Conservation (phyloP, 2,888 invertebrate species). For the Napeogenes inachia region DNA sequence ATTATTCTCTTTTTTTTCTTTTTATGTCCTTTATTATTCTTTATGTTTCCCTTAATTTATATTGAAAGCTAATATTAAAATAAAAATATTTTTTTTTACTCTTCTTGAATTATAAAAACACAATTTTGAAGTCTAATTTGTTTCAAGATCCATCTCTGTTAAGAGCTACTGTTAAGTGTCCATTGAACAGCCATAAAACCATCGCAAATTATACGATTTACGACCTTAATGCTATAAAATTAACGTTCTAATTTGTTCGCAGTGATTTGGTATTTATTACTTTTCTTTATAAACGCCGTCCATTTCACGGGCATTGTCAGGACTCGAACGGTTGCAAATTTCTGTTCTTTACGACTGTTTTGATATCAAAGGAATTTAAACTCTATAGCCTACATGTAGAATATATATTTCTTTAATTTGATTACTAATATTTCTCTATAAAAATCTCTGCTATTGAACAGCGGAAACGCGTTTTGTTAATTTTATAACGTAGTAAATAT, state of each 20-base stretch:
- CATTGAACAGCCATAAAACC: conserved; percentile 55
- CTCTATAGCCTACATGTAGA: background rate
- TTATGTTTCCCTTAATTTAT: too few relatives aligned
- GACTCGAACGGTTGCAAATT: conserved; percentile 61
- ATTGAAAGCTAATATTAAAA: too few relatives aligned
- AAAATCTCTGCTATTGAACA: too few relatives aligned
- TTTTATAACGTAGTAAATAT: too few relatives aligned
- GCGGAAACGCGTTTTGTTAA: too few relatives aligned
- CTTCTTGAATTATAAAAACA: too few relatives aligned
- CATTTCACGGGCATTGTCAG: conserved; percentile 70
- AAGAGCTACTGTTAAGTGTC: conserved; percentile 58
- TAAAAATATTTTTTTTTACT: too few relatives aligned
- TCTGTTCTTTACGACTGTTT: conserved; percentile 60
- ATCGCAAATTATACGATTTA: conserved; percentile 56
- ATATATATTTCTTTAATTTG: background rate
- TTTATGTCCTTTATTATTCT: too few relatives aligned
- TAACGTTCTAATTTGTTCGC: conserved; percentile 69
- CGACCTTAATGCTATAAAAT: conserved; percentile 66
- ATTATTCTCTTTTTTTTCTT: too few relatives aligned
- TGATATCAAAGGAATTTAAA: background rate
- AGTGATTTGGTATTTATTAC: conserved; percentile 61
- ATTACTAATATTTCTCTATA: too few relatives aligned
- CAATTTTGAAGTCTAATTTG: too few relatives aligned
- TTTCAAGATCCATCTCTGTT: conserved; percentile 30
- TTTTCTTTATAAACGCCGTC: conserved; percentile 51